A percentile compares a stretch with the other conserved stretches of the same genome.
Conservation (phyloP, 1,140 invertebrate genomes). For the Wiebesia pumilae region DNA sequence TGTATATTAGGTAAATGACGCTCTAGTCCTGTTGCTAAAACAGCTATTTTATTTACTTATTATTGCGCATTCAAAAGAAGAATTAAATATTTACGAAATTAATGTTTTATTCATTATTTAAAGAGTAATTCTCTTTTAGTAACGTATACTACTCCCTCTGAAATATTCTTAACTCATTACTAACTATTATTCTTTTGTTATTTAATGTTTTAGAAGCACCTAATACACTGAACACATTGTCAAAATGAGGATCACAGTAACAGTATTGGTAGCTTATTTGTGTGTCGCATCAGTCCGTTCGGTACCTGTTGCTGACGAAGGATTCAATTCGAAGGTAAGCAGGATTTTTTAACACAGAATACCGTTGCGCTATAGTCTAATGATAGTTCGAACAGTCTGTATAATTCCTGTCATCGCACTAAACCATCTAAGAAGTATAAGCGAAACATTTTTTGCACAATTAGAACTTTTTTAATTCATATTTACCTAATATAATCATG, state of each 20-base stretch:
- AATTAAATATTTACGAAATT: too few species aligned
- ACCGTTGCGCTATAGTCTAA: background rate
- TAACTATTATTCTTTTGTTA: background rate
- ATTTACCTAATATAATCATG: background rate
- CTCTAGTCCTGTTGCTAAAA: too few species aligned
- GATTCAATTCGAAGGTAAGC: conserved; percentile 68
- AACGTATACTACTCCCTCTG: background rate
- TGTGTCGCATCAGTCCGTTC: conserved; percentile 65
- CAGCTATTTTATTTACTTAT: too few species aligned
- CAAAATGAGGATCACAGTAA: conserved; percentile 66
- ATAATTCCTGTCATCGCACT: background rate
- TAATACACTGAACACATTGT: background rate
- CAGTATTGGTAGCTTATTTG: conserved; percentile 60
- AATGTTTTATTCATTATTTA: too few species aligned
- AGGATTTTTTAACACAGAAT: background rate
- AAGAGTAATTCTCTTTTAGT: too few species aligned
- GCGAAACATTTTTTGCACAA: conserved; percentile 8
- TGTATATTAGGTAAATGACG: too few species aligned
- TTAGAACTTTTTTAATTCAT: background rate
- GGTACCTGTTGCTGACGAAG: conserved; percentile 63
- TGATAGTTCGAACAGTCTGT: conserved; percentile 14
- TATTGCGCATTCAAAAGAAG: too few species aligned
- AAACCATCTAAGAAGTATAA: background rate
- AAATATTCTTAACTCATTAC: background rate
- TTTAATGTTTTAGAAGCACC: background rate